Evolutionary conservation across 2,888 invertebrate species (phyloP), one percentile per base, ranked within the genome.

Genomic region (Melikaiella ostensackeni): DNA sequence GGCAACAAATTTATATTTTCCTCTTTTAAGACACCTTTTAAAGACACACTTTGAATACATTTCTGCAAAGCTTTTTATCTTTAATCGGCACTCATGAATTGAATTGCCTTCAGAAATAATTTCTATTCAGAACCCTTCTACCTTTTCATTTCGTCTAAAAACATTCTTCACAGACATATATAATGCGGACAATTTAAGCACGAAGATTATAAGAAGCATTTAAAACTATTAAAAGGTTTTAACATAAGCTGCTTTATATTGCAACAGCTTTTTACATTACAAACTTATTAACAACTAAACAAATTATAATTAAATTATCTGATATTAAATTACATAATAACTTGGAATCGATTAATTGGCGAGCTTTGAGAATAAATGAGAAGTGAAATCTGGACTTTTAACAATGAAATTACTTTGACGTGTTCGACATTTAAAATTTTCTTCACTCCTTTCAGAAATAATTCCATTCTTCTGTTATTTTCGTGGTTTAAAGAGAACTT

Each of bases 161-260:
- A 27, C 27, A 59, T 59, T 27, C 6, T 27, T 70, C 9, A 76
- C 35, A n/a, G 62, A 61, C 46, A 75, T 61, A 21, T 46, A 61
- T n/a, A 33, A 74, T 46, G n/a, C 35, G 50, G n/a, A 35, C 24
- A 57, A n/a, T 64, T 30, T 30, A 76, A 76, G 57, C 30, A 63
- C 76, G 92, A 92, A 84, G 92, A 93, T 82, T 93, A 93, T 93
- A 91, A 74, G 92, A 61, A 50, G n/a, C 73, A 73, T 33, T 38
- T 35, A 57, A 76, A 50, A n/a, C 13, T 57, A 66, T 46, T 46
- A 55, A 57, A 33, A 63, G 46, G 42, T 46, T 19, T 30, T 66
- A 8, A 66, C 3, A 9, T 30, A 13, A 35, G 35, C 35, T 11
- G 8, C 9, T 46, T 46, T 16, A 42, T 27, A 63, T 63, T 63